Conservation (phyloP, 2,113 vertebrate species). For the Tragelaphus buxtoni region DNA sequence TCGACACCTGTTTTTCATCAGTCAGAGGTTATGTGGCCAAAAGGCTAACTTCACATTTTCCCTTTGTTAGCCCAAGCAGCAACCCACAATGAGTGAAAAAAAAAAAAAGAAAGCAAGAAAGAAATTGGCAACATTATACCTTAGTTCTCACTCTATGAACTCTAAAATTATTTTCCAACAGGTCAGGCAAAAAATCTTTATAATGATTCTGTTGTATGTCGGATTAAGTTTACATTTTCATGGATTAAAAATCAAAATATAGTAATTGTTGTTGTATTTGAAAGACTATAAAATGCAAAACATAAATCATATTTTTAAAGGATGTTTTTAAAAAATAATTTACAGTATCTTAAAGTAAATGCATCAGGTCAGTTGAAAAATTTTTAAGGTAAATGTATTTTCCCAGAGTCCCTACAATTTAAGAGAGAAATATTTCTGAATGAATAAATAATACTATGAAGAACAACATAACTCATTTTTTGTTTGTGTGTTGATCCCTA, state of each 20-base stretch:
- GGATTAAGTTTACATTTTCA: slow-evolving; percentile 54
- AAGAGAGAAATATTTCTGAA: slow-evolving; percentile 11
- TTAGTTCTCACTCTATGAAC: slow-evolving; percentile 41
- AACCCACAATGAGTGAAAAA: slow-evolving; percentile 47
- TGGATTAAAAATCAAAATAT: slow-evolving; percentile 17
- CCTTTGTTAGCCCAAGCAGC: slow-evolving; percentile 48
- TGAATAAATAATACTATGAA: neutral
- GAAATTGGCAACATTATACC: slow-evolving; percentile 49
- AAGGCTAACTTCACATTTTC: slow-evolving; percentile 67
- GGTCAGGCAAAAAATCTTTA: slow-evolving; percentile 59
- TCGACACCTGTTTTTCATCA: slow-evolving; percentile 75
- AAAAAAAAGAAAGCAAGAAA: neutral
- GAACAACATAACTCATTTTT: neutral
- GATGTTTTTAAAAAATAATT: neutral
- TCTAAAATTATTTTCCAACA: slow-evolving; percentile 68
- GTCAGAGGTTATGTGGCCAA: slow-evolving; percentile 53
- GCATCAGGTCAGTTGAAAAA: neutral
- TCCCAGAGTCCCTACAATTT: neutral
- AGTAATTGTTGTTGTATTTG: neutral
- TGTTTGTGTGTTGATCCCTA: neutral
- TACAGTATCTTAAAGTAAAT: neutral
- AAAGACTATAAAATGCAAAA: neutral
- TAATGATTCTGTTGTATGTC: slow-evolving; percentile 42
- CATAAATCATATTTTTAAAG: neutral
- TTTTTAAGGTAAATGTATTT: neutral